Base-by-base conservation (phyloP, 2,113 vertebrate species). In the Megaceryle torquata region DNA sequence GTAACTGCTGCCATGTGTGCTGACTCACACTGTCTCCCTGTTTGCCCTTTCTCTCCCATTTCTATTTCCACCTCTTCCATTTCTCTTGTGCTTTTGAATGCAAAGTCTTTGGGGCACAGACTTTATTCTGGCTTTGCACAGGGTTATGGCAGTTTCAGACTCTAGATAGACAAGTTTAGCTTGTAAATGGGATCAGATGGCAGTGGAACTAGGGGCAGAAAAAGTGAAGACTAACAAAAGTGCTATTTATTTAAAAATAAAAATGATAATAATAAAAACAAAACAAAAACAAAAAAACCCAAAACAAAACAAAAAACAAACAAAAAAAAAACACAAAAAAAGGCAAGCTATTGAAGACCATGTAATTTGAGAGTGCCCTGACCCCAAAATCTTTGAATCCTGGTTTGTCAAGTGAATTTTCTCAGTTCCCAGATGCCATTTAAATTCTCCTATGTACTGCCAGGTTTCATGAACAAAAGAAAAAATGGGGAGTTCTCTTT, bases 1-100 rank as follows among this genome's bases (percentile, higher is more conserved):
- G 96, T 89, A 84, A 7, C 89, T 86, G 91, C 89, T 96, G 86
- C 91, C 72, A 10, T 56, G 35, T 75, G 56, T 94, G 91, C 95
- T 94, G 95, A 93, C 89, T 96, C 93, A 93, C 78, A 5, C 64
- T 50, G 61, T 12, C 70, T 83, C 84, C 33, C 85, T 46, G 14
- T 10, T 67, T 41, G 70, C 12, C 78, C 70, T 82, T 91, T 69
- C 65, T 88, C 43, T 74, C 13, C 50, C 33, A 0, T 35, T 63
- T 65, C 83, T 61, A 8, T 18, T 83, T 37, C 76, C 39, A 44
- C 16, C 54, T 89, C 78, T 86, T 54, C 41, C 46, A n/a, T 75
- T 48, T 59, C 51, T 90, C 44, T 64, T 67, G 46, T 28, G 56
- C 60, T 43, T 87, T 20, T 28, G n/a, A 50, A 54, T 10, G 43